phyloP scores from a whole-genome alignment of 2,888 invertebrate species.

The Spicauda simplicius region DNA sequence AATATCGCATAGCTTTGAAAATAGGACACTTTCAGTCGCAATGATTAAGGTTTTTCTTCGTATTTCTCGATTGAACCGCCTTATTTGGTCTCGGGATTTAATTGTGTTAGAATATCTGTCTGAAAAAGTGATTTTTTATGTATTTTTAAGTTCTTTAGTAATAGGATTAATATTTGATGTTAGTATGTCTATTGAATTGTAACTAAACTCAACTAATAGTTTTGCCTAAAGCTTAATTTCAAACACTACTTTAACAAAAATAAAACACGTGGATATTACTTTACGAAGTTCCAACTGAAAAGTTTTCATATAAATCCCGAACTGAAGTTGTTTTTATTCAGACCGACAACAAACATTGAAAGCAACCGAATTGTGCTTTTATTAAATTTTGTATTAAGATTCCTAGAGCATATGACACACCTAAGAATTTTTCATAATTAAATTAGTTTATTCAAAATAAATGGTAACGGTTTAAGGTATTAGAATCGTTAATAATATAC shows the following conservation, averaged over 20 bases:
- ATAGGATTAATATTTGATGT: neutral
- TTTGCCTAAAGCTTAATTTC: neutral
- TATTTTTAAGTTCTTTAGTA: no score
- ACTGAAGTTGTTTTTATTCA: neutral
- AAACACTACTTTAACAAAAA: conserved; percentile 1
- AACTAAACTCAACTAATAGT: neutral
- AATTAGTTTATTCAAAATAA: neutral
- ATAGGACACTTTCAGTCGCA: conserved; percentile 43
- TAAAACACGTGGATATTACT: neutral
- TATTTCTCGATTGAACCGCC: conserved; percentile 14
- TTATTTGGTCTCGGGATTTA: neutral
- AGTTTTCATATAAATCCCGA: conserved; percentile 6
- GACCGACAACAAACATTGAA: neutral
- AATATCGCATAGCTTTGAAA: conserved; percentile 72
- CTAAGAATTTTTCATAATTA: neutral
- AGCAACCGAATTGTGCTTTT: neutral
- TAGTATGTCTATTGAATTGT: neutral
- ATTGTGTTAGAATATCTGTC: neutral
- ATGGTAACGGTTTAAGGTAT: no score
- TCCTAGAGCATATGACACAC: neutral
- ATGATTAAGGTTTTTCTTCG: conserved; percentile 28
- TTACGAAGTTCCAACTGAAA: conserved; percentile 1
- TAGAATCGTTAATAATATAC: neutral
- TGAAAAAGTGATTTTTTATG: no score
- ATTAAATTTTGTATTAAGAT: neutral